These are phyloP conservation scores for Tokudaia tokunoshimensis DNA, from an alignment of 2,797 vertebrate species.

Conservation along the genomic window DNA sequence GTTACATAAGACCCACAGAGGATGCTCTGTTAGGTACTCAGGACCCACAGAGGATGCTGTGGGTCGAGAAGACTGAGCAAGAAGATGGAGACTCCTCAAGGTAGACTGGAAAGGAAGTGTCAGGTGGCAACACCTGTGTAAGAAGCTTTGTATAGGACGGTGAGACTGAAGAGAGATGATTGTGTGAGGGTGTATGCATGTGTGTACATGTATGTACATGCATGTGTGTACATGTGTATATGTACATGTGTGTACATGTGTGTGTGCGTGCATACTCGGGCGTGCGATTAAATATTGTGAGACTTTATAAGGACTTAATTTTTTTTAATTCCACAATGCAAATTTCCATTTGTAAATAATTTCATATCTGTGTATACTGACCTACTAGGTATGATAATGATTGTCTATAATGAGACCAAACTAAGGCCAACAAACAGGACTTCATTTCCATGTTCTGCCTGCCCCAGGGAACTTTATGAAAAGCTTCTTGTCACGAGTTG, in stretches of 20 bases:
- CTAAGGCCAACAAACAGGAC: not conserved
- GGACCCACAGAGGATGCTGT: not conserved
- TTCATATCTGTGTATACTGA: not conserved
- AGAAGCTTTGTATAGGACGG: not conserved
- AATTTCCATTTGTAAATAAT: not conserved
- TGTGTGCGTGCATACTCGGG: rapidly evolving
- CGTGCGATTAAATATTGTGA: not conserved
- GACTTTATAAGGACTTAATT: not conserved
- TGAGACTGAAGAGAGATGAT: not conserved
- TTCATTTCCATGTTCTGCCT: not conserved
- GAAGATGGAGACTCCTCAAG: not conserved
- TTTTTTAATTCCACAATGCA: not conserved
- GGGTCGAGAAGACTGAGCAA: not conserved
- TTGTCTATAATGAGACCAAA: not conserved
- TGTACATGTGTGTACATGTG: not conserved
- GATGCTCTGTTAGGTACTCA: no score
- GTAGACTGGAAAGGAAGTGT: not conserved
- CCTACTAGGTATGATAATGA: not conserved
- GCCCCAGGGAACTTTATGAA: not conserved
- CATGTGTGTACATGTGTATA: no score
- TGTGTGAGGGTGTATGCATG: not conserved
- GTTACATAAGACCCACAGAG: no score
- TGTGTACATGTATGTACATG: no score
- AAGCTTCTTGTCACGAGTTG: not conserved
- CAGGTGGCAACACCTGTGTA: not conserved